These are phyloP conservation scores for Parnassius apollo DNA, from an alignment of 2,888 invertebrate species.

Conservation along the genomic window DNA sequence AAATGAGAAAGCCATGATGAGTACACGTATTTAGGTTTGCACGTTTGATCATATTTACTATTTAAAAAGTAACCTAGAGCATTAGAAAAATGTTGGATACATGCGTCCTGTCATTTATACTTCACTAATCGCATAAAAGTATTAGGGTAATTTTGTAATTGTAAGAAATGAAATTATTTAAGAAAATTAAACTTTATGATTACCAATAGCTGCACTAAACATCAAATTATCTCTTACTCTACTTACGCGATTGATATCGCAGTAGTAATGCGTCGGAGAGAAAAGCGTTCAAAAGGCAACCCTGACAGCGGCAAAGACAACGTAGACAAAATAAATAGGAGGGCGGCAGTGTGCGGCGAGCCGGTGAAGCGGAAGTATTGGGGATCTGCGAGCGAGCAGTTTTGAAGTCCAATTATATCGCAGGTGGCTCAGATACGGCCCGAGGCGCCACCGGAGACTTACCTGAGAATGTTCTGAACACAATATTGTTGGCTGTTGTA, in stretches of 20 bases:
- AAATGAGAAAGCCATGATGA: too few species aligned
- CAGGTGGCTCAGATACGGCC: slow-evolving; percentile 56
- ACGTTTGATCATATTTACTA: too few species aligned
- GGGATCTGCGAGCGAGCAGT: slow-evolving; percentile 74
- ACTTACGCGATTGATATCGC: slow-evolving; percentile 61
- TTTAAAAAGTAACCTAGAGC: too few species aligned
- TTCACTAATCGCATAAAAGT: too few species aligned
- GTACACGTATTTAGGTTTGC: too few species aligned
- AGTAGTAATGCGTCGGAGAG: slow-evolving; percentile 64
- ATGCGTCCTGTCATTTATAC: too few species aligned
- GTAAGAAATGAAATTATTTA: too few species aligned
- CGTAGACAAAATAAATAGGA: slow-evolving; percentile 76
- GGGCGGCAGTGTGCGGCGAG: slow-evolving; percentile 58
- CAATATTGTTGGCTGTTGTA: slow-evolving; percentile 8
- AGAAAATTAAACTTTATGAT: background rate
- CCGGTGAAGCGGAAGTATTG: slow-evolving; percentile 77
- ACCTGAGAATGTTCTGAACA: slow-evolving; percentile 1
- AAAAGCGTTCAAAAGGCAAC: slow-evolving; percentile 70
- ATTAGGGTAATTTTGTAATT: too few species aligned
- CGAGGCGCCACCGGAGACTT: slow-evolving; percentile 39
- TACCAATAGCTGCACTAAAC: background rate
- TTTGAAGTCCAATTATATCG: slow-evolving; percentile 81
- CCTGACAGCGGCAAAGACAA: slow-evolving; percentile 74
- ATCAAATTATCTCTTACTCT: slow-evolving; percentile 36
- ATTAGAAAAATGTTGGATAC: too few species aligned